Conservation (phyloP, 2,888 invertebrate genomes). For the Tinea trinotella region DNA sequence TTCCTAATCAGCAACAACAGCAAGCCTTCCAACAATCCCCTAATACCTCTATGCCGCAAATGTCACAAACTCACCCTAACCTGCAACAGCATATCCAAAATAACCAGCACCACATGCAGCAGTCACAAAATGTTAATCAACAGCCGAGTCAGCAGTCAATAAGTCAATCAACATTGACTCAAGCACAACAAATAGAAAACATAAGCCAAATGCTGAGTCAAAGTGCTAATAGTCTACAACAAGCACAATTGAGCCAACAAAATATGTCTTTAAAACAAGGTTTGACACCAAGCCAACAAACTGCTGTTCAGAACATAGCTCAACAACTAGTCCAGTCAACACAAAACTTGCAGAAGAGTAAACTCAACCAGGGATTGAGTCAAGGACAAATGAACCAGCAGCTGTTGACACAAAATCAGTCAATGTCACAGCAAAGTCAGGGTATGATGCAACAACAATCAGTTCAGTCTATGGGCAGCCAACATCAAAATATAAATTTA, state of each 20-base stretch:
- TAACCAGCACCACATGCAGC: constrained; percentile 57
- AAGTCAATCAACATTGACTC: constrained; percentile 70
- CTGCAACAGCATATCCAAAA: constrained; percentile 56
- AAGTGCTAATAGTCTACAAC: constrained; percentile 61
- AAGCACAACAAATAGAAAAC: constrained; percentile 76
- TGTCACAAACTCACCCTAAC: constrained; percentile 50
- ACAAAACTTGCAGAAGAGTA: constrained; percentile 48
- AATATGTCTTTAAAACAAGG: constrained; percentile 60
- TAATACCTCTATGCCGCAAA: constrained; percentile 55
- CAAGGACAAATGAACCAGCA: constrained; percentile 58
- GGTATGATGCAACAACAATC: constrained; percentile 58
- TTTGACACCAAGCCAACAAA: constrained; percentile 56
- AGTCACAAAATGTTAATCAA: constrained; percentile 46
- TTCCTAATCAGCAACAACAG: constrained; percentile 30
- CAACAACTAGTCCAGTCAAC: constrained; percentile 61
- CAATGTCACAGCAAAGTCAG: constrained; percentile 53
- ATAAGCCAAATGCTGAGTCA: constrained; percentile 72
- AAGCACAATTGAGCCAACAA: constrained; percentile 56
- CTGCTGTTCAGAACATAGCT: constrained; percentile 59
- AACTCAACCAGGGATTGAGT: constrained; percentile 54
- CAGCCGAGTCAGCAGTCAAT: no score
- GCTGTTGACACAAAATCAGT: constrained; percentile 63
- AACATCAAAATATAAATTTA: constrained; percentile 61
- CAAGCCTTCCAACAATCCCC: constrained; percentile 46
- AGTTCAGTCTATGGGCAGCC: constrained; percentile 54